Evolutionary conservation across 2,888 invertebrate species (phyloP).

Genomic region (Allophyes oxyacanthae): DNA sequence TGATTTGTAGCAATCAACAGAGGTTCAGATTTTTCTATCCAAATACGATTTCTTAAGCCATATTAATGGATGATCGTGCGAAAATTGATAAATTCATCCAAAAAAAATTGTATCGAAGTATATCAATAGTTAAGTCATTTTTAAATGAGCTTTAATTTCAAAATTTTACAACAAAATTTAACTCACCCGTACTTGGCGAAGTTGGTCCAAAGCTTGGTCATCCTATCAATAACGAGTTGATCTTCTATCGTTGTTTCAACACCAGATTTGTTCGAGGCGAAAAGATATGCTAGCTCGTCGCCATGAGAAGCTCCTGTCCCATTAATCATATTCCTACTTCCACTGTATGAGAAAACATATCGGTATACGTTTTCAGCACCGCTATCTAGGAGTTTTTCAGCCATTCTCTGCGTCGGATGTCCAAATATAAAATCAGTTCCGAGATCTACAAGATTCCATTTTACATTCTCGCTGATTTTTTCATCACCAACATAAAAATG

Average conservation of each 20-base stretch:
- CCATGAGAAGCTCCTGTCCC: slow-evolving; percentile 38
- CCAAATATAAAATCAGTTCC: slow-evolving; percentile 23
- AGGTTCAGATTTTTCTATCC: too few species aligned
- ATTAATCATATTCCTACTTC: slow-evolving; percentile 20
- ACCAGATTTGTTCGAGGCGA: slow-evolving; percentile 18
- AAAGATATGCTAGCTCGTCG: slow-evolving; percentile 52
- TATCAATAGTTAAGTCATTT: too few species aligned
- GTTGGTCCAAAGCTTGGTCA: slow-evolving; percentile 54
- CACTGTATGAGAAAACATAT: slow-evolving; percentile 40
- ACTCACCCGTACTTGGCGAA: slow-evolving; percentile 49
- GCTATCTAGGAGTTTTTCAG: slow-evolving; percentile 17
- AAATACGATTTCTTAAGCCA: too few species aligned
- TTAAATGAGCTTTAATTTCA: too few species aligned
- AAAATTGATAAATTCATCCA: too few species aligned
- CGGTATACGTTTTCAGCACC: slow-evolving; percentile 26
- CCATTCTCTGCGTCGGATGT: slow-evolving; percentile 26
- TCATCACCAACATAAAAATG: slow-evolving; percentile 43
- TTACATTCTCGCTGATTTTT: slow-evolving; percentile 12
- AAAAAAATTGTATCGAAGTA: too few species aligned
- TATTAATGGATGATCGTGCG: too few species aligned
- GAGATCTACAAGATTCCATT: slow-evolving; percentile 15
- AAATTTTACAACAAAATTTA: too few species aligned
- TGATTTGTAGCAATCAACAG: too few species aligned
- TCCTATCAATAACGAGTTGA: slow-evolving; percentile 43
- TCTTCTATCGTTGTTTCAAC: slow-evolving; percentile 36